These are phyloP conservation scores for Enteromius treurensis DNA, from an alignment of 2,797 vertebrate genomes.

Conservation along the genomic window DNA sequence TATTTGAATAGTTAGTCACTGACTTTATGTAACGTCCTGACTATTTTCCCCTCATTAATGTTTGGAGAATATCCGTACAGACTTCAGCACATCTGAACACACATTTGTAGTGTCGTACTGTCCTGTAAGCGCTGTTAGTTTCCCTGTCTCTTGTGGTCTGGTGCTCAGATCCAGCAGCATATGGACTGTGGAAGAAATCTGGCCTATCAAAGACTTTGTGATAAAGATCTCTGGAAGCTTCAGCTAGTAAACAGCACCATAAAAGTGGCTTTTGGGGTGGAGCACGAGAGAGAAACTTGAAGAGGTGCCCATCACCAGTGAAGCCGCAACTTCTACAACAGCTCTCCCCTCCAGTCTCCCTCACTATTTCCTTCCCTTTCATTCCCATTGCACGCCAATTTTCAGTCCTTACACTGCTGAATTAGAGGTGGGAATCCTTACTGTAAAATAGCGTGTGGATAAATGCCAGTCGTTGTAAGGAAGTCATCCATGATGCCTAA, in stretches of 20 bases:
- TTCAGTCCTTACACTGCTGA: background rate
- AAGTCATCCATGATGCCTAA: constrained; percentile 56
- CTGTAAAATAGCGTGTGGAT: constrained; percentile 62
- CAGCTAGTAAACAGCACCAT: constrained; percentile 81
- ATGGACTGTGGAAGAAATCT: constrained; percentile 78
- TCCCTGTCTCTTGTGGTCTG: constrained; percentile 75
- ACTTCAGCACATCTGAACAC: background rate
- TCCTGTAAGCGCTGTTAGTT: constrained; percentile 37
- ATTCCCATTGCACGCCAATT: constrained; percentile 2
- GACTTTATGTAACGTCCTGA: background rate
- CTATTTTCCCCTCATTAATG: background rate
- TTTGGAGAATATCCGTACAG: background rate
- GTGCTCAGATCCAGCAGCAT: constrained; percentile 74
- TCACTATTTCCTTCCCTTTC: constrained; percentile 4
- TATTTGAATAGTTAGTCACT: background rate
- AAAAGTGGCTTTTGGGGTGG: constrained; percentile 77
- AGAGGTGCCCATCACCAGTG: constrained; percentile 76
- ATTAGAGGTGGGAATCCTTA: constrained; percentile 56
- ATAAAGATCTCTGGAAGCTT: constrained; percentile 81
- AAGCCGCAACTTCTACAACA: constrained; percentile 74
- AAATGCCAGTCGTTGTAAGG: constrained; percentile 14
- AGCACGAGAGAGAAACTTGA: constrained; percentile 78
- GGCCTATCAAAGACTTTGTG: constrained; percentile 74
- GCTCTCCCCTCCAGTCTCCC: constrained; percentile 55
- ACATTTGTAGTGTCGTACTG: constrained; percentile 11